Base-by-base conservation (phyloP, 2,797 vertebrate species). In the Helarctos malayanus region DNA sequence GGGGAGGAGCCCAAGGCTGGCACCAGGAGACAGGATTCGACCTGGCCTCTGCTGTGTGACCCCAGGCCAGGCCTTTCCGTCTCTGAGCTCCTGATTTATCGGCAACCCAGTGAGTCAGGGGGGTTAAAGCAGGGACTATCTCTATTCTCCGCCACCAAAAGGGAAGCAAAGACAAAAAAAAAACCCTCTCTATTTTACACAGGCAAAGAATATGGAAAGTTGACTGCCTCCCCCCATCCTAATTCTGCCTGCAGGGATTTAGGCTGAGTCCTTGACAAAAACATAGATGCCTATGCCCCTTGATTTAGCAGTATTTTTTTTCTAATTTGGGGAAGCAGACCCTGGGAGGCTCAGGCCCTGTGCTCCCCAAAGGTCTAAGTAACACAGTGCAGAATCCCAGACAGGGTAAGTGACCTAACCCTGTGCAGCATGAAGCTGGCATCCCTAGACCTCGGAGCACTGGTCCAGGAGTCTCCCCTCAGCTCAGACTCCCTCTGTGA, bases 401-500 rank as follows among this genome's bases (percentile, higher is more conserved):
- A 81, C 29, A 89, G 3, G 61, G n/a, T 41, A 35, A 32, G 49
- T 32, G 29, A 59, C 3, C 52, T 27, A 49, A 84, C 21, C n/a
- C n/a, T 49, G 41, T 88, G n/a, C 35, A 79, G 79, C 32, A 29
- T n/a, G 38, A 82, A 41, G 52, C 19, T 15, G 63, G 61, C 38
- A 65, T 4, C 45, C 57, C 8, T 16, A 71, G 63, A 75, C 16
- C 61, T 47, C 1, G 2, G 54, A 91, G 86, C 69, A 73, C 90
- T 9, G 29, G 38, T 32, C 13, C 16, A 56, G 61, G 32, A 63
- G 68, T 54, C 45, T 54, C 29, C 47, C 52, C 35, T 95, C 23
- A 5, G 49, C 89, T 96, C 78, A 91, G 82, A 78, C 69, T 75
- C 81, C 27, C 35, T n/a, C 15, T 57, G 29, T 56, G 86, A 95